phyloP scores from a whole-genome alignment of 2,113 vertebrate species.

The Ardeotis arabs region DNA sequence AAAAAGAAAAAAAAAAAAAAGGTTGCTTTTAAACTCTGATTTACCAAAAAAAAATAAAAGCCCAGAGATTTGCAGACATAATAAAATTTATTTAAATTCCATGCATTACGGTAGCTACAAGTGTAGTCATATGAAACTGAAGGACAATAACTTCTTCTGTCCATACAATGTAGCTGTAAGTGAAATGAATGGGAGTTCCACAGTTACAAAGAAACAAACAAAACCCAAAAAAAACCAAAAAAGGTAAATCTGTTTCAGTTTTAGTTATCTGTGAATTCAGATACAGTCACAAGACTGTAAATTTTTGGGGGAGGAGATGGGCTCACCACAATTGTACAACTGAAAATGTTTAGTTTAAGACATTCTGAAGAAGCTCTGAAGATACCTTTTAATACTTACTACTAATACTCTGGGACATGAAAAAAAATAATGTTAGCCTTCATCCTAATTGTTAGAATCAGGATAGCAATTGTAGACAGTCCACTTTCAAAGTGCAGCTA shows the following conservation, averaged over 20 bases:
- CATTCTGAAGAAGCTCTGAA: conserved; percentile 48
- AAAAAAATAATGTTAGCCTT: background rate
- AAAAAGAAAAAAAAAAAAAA: background rate
- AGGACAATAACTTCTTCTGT: conserved; percentile 75
- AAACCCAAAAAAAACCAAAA: background rate
- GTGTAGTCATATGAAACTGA: conserved; percentile 72
- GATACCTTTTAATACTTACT: conserved; percentile 9
- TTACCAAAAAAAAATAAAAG: conserved; percentile 72
- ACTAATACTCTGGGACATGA: conserved; percentile 6
- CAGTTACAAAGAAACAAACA: conserved; percentile 71
- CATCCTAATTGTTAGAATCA: conserved; percentile 30
- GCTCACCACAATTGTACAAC: conserved; percentile 32
- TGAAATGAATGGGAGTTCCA: conserved; percentile 74
- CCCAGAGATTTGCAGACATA: conserved; percentile 77
- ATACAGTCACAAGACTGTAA: conserved; percentile 51
- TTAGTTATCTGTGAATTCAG: conserved; percentile 54
- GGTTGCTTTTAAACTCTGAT: conserved; percentile 23
- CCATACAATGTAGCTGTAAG: conserved; percentile 70
- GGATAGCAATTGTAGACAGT: conserved; percentile 44
- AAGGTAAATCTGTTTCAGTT: conserved; percentile 35
- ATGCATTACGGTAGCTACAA: conserved; percentile 77
- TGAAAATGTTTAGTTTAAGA: conserved; percentile 37
- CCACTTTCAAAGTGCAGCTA: conserved; percentile 45
- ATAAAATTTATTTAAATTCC: conserved; percentile 80
- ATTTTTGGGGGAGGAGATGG: conserved; percentile 50